phyloP scores from a whole-genome alignment of 1,140 invertebrate species.

The Nixonia krombeini region DNA sequence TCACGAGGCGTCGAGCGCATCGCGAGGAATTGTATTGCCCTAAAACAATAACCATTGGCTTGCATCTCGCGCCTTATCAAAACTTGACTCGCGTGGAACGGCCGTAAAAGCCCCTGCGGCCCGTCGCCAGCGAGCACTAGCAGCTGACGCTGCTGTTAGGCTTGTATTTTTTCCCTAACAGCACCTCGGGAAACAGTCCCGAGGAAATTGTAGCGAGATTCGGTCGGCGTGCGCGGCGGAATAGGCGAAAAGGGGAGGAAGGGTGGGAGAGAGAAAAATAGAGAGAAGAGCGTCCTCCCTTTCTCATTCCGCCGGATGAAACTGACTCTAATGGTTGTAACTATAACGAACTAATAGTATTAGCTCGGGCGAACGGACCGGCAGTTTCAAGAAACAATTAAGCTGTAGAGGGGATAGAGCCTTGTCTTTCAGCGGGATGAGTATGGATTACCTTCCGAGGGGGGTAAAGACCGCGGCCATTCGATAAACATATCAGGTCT shows the following conservation, averaged over 20 bases:
- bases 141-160: not conserved
- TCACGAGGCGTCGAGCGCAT: not conserved
- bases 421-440: constrained; percentile 47
- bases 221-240: not conserved
- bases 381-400: constrained; percentile 42
- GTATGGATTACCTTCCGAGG: constrained; percentile 36
- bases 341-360: constrained; percentile 48
- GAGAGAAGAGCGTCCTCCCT: not conserved
- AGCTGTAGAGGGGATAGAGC: constrained; percentile 43
- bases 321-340: constrained; percentile 29
- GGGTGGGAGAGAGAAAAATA: too few species aligned
- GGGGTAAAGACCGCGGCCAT: not conserved
- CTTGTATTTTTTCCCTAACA: not conserved
- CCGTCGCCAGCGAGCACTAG: not conserved
- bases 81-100: not conserved
- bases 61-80: not conserved
- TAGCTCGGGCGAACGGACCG: constrained; percentile 18
- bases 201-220: not conserved
- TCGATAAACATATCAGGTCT: not conserved
- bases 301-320: constrained; percentile 10
- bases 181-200: not conserved
- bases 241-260: too few species aligned
- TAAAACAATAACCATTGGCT: constrained; percentile 1
- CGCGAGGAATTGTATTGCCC: not conserved
- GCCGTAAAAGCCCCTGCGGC: not conserved